Evolutionary conservation across 2,888 invertebrate species (phyloP).

Genomic region (Drosophila borborema): DNA sequence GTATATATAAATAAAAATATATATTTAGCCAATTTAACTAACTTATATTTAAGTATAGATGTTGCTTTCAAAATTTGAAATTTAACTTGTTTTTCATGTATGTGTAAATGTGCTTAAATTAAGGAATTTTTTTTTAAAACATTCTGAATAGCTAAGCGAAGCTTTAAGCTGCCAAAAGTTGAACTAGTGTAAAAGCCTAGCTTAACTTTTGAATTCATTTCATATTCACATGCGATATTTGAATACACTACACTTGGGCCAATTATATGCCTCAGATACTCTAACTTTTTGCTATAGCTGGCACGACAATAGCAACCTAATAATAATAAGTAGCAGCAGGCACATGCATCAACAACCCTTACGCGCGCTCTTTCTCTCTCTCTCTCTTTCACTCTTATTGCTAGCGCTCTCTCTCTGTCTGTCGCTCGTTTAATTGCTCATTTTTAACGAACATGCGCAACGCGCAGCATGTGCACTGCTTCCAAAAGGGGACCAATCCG

Average conservation of each 20-base stretch:
- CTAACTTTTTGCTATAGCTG: neutral
- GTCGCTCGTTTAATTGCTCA: conserved; percentile 59
- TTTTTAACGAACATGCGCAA: conserved; percentile 79
- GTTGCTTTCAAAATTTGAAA: neutral
- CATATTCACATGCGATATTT: neutral
- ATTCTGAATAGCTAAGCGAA: no score
- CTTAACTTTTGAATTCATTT: no score
- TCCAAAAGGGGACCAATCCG: conserved; percentile 54
- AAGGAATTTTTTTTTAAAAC: neutral
- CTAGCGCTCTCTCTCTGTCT: conserved; percentile 14
- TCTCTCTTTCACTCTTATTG: conserved; percentile 1
- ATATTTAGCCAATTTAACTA: no score
- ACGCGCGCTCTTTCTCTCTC: neutral
- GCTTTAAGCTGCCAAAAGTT: neutral
- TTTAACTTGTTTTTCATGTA: neutral
- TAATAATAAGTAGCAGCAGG: conserved; percentile 43
- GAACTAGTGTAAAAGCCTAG: neutral
- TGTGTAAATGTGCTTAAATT: neutral
- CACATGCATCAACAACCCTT: conserved; percentile 11
- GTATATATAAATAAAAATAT: no score
- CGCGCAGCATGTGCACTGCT: conserved; percentile 62
- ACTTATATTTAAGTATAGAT: neutral
- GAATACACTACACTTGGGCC: neutral
- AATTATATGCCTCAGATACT: neutral
- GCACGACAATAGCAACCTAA: conserved; percentile 40